Evolutionary conservation across 2,888 invertebrate species (phyloP), one percentile per base, ranked within the genome.

Genomic region (Neuroscelio doddi): DNA sequence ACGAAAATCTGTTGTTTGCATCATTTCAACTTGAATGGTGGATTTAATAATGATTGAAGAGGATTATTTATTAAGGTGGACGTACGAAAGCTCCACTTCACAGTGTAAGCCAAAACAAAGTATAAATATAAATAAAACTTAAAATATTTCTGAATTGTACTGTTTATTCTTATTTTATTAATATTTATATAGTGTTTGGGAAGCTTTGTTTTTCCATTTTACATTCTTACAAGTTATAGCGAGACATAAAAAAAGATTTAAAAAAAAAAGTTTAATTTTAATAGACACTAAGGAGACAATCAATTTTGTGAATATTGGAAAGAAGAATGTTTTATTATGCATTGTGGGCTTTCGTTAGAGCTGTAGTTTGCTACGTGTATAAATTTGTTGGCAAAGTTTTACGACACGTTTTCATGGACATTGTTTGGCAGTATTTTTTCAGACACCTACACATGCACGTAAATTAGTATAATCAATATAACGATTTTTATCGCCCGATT

Each of bases 401-500:
- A 42, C 26, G 27, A 46, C 34, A 36, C 51, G 16, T 44, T 52
- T 53, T 21, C 36, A 42, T 30, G 21, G 42, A 49, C 42, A 63
- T 51, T 56, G 41, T 58, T 58, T 62, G 34, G 36, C 41, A 17
- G 34, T 45, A 57, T 58, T 57, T 39, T 45, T 61, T 41, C 45
- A 36, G 30, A 51, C 50, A 52, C 41, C 15, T 27, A 51, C 45
- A 67, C 61, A 62, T 32, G 58, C 64, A 62, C 59, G 50, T 66
- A 66, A 68, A 34, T 67, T 62, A 59, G 64, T 64, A 62, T 72
- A 66, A 72, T 65, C 73, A 72, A 69, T 71, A 73, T 76, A 77
- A 72, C 73, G 68, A 77, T 78, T 79, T 78, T 78, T 76, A 78
- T 78, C 73, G 63, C 51, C 52, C 44, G 52, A 71, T 66, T 53